These are phyloP conservation scores for Notoglanidium macrostoma DNA, from an alignment of 2,797 vertebrate genomes.

Conservation along the genomic window DNA sequence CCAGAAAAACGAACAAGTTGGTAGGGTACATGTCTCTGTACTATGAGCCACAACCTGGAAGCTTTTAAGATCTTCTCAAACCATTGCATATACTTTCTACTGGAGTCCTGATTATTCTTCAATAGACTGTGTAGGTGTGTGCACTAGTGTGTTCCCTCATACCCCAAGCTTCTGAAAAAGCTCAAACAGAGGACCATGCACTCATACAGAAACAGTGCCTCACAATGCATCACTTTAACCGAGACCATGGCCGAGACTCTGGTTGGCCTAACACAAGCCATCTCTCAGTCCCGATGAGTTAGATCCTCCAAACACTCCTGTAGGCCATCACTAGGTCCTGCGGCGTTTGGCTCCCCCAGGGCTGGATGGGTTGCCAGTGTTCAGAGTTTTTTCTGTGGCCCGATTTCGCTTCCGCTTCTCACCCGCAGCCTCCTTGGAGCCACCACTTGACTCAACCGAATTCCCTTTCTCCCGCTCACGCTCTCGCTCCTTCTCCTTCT, in stretches of 20 bases:
- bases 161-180: constrained; percentile 17
- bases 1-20: neutral
- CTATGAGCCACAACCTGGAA: constrained; percentile 10
- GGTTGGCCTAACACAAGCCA: constrained; percentile 34
- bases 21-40: neutral
- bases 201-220: constrained; percentile 12
- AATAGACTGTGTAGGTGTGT: neutral
- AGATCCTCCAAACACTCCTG: constrained; percentile 14
- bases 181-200: constrained; percentile 37
- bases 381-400: constrained; percentile 83
- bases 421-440: constrained; percentile 77
- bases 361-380: constrained; percentile 83
- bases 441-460: constrained; percentile 74
- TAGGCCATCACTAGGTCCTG: constrained; percentile 69
- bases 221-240: constrained; percentile 20
- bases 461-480: constrained; percentile 81
- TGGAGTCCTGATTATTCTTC: constrained; percentile 14
- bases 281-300: constrained; percentile 30
- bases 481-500: constrained; percentile 84
- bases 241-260: neutral
- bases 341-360: constrained; percentile 84
- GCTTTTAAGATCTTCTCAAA: constrained; percentile 1
- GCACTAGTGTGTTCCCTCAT: neutral
- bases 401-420: constrained; percentile 87
- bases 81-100: neutral